A percentile compares a stretch with the other conserved stretches of the same genome.
Evolutionary conservation across 2,888 invertebrate genomes (phyloP).

Genomic region (Xanthorhoe designata): DNA sequence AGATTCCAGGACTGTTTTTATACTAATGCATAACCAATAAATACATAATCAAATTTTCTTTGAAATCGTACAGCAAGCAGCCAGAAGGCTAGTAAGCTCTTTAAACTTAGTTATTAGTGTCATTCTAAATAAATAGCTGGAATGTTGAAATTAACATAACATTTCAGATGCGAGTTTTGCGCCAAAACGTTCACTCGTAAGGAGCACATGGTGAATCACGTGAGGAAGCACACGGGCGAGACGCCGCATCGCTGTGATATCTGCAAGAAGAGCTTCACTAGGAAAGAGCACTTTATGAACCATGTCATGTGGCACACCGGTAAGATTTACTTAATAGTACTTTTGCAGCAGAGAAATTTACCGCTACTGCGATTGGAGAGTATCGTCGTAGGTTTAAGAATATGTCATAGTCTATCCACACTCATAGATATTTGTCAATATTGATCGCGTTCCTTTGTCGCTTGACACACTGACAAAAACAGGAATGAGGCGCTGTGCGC

Average conservation of each 20-base stretch:
- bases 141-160: not conserved
- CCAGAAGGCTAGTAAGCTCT: too few relatives aligned
- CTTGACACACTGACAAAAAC: too few relatives aligned
- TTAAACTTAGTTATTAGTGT: not conserved
- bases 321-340: constrained; percentile 41
- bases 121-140: not conserved
- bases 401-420: not conserved
- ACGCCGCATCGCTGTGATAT: constrained; percentile 92
- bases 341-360: not conserved
- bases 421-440: too few relatives aligned
- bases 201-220: constrained; percentile 92
- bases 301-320: constrained; percentile 93
- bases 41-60: too few relatives aligned
- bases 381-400: not conserved
- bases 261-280: constrained; percentile 91
- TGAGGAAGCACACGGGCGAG: constrained; percentile 91
- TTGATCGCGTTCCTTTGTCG: too few relatives aligned
- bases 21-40: too few relatives aligned
- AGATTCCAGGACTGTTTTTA: too few relatives aligned
- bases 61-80: too few relatives aligned
- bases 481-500: too few relatives aligned
- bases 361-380: not conserved
- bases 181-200: constrained; percentile 91
- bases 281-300: constrained; percentile 92
- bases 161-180: constrained; percentile 88